Evolutionary conservation across 2,797 vertebrate genomes (phyloP).

Genomic region (Epinephelus coioides): DNA sequence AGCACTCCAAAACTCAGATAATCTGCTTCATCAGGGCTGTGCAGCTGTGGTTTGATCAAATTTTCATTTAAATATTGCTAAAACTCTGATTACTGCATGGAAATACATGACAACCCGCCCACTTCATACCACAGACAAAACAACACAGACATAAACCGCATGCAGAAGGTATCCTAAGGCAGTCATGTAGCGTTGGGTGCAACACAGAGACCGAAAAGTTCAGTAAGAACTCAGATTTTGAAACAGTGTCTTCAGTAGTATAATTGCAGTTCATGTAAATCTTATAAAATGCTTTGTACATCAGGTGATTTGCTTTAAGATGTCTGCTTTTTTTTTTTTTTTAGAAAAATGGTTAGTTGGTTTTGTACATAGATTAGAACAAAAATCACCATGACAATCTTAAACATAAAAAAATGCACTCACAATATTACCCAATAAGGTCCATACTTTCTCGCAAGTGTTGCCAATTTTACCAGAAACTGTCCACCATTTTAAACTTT

Average conservation of each 20-base stretch:
- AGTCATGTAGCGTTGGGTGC: not conserved
- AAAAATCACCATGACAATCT: constrained; percentile 6
- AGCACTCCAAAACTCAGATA: not conserved
- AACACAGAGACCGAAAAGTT: not conserved
- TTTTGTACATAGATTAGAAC: not conserved
- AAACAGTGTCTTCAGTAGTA: not conserved
- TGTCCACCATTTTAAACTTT: constrained; percentile 13
- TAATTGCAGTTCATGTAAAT: constrained; percentile 28
- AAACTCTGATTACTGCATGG: not conserved
- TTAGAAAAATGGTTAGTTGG: too few species aligned
- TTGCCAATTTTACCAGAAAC: not conserved
- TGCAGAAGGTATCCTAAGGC: not conserved
- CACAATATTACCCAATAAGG: not conserved
- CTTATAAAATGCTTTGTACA: not conserved
- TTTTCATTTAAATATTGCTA: not conserved
- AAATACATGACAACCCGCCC: not conserved
- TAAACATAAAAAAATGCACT: not conserved
- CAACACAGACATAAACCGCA: not conserved
- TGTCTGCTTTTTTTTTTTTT: too few species aligned
- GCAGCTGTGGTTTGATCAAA: not conserved
- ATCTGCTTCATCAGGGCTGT: not conserved
- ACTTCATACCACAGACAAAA: not conserved
- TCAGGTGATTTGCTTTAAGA: not conserved
- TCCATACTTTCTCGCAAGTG: not conserved
- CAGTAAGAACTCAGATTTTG: not conserved